Base-by-base conservation (phyloP, 2,113 vertebrate genomes). In the Chloroceryle aenea region DNA sequence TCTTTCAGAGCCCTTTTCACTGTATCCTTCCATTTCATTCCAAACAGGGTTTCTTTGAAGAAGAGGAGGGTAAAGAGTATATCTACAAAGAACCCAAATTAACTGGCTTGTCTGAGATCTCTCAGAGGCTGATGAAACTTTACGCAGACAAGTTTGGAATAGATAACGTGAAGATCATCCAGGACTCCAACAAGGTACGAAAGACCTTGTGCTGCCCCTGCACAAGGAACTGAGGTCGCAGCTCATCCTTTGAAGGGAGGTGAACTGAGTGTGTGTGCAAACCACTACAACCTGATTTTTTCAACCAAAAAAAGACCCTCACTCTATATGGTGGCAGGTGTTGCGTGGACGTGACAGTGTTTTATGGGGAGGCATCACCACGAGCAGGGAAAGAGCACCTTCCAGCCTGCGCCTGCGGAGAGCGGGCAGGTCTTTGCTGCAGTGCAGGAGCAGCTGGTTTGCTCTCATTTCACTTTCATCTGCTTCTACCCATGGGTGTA, bases 61-160 rank as follows among this genome's bases (percentile, higher is more conserved):
- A 99, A 85, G 99, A 99, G 91, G 99, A 99, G 97, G 99, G 99
- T 85, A 99, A 99, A 96, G 99, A 99, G 92, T 99, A 99, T 71
- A 99, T 99, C 94, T 99, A 99, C 93, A 99, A 99, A 95, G 99
- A 99, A 88, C 99, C 99, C 12, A 99, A 99, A 93, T 97, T 99
- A 95, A 99, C 99, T 1, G 99, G 99, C 27, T 98, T 99, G 66
- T 99, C 99, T 2, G 99, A 99, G 98, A 99, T 99, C 94, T 99
- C 99, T 45, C 99, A 99, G 92, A 98, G 99, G 84, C 96, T 99
- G 87, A 98, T 99, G 80, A 99, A 99, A 87, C 99, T 99, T 75
- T 99, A 99, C 48, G 99, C 99, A 3, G 99, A 99, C 98, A 99
- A 99, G 97, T 99, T 99, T 64, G 99, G 99, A 92, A 98, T 99